phyloP scores from a whole-genome alignment of 37 sponge, comb jelly and placozoan genomes.

The Ianthella basta region DNA sequence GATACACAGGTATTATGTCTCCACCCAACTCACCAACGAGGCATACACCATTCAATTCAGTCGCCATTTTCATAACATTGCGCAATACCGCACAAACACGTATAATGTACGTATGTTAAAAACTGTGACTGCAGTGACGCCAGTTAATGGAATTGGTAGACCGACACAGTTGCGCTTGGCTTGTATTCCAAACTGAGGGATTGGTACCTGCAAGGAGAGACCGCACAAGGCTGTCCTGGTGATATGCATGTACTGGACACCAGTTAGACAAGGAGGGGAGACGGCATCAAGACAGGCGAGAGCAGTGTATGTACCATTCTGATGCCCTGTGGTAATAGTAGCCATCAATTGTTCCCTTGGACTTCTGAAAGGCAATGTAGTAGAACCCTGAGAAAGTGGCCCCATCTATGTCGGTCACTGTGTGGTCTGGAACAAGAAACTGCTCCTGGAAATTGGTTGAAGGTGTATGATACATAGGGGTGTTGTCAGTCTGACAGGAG shows the following conservation, averaged over 20 bases:
- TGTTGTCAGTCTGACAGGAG: not conserved
- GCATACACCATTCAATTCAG: too few relatives aligned
- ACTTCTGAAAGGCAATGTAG: conserved; percentile 89
- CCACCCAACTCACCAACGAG: too few relatives aligned
- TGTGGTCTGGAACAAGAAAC: conserved; percentile 94
- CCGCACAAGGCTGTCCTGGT: not conserved
- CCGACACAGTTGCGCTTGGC: conserved; percentile 48
- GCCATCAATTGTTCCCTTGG: conserved; percentile 84
- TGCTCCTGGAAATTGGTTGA: conserved; percentile 64
- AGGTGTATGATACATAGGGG: not conserved
- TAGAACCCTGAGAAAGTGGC: conserved; percentile 98
- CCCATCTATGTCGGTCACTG: conserved; percentile 84
- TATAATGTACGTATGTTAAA: too few relatives aligned
- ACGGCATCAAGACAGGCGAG: not conserved
- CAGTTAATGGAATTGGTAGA: conserved; percentile 64
- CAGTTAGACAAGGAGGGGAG: not conserved
- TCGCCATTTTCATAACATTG: too few relatives aligned
- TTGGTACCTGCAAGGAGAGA: conserved; percentile 58
- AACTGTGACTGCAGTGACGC: too few relatives aligned
- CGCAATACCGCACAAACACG: too few relatives aligned
- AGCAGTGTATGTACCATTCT: conserved; percentile 74
- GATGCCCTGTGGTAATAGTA: conserved; percentile 91
- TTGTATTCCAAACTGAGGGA: conserved; percentile 61
- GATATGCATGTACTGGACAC: not conserved
- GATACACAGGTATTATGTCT: too few relatives aligned